These are phyloP conservation scores for Xylocampa areola DNA, from an alignment of 2,888 invertebrate species.

Conservation along the genomic window DNA sequence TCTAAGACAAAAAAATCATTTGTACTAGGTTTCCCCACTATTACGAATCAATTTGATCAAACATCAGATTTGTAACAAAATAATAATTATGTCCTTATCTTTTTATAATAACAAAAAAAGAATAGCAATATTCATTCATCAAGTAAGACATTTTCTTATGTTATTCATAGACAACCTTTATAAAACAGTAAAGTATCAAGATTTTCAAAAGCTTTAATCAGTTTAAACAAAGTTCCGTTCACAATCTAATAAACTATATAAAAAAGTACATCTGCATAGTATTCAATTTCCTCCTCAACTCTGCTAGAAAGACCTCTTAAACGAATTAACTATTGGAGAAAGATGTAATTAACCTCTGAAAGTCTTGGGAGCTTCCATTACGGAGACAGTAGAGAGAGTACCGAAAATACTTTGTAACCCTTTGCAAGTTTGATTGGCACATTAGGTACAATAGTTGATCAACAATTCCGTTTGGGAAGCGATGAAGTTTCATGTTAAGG, in stretches of 20 bases:
- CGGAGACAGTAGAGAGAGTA: slow-evolving; percentile 1
- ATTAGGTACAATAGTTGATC: slow-evolving; percentile 37
- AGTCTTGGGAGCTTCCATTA: slow-evolving; percentile 24
- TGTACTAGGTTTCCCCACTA: no score
- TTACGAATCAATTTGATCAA: no score
- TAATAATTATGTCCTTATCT: no score
- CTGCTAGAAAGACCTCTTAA: slow-evolving; percentile 31
- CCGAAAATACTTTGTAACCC: slow-evolving; percentile 35
- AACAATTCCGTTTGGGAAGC: slow-evolving; percentile 43
- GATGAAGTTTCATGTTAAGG: slow-evolving; percentile 25
- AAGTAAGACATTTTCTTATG: no score
- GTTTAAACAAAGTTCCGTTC: slow-evolving; percentile 11
- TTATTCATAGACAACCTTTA: neutral
- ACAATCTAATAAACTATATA: slow-evolving; percentile 30
- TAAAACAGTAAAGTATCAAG: slow-evolving; percentile 10
- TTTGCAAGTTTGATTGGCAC: slow-evolving; percentile 19
- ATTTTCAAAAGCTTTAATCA: slow-evolving; percentile 28
- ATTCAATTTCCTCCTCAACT: slow-evolving; percentile 35
- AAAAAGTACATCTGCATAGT: slow-evolving; percentile 24
- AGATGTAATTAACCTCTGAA: slow-evolving; percentile 43
- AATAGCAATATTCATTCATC: no score
- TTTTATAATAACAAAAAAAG: no score
- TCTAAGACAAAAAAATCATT: no score
- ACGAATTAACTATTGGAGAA: slow-evolving; percentile 46
- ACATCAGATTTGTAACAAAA: no score